These are phyloP conservation scores for Cynopterus brachyotis DNA, from an alignment of 2,113 vertebrate species.

Conservation along the genomic window DNA sequence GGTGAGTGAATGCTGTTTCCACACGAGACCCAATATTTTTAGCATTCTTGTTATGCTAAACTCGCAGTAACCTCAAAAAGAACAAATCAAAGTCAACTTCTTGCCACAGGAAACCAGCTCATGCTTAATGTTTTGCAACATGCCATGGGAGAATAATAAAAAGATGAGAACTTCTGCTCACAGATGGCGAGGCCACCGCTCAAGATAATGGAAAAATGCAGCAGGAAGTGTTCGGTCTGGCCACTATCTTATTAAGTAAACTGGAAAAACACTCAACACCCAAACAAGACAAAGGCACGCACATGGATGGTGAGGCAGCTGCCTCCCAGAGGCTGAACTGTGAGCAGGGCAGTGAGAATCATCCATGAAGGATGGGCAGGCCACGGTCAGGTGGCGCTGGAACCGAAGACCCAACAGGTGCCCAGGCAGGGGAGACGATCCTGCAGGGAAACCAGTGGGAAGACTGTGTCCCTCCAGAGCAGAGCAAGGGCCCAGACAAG, in stretches of 20 bases:
- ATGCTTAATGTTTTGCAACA: constrained; percentile 73
- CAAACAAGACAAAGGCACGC: neutral
- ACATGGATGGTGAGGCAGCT: neutral
- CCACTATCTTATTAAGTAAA: constrained; percentile 49
- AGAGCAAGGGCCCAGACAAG: neutral
- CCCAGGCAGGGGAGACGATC: neutral
- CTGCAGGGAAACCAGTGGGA: too few relatives aligned
- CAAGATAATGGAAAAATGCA: constrained; percentile 65
- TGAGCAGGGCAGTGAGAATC: neutral
- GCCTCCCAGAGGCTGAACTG: neutral
- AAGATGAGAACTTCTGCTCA: constrained; percentile 62
- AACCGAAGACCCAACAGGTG: neutral
- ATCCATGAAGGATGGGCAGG: neutral
- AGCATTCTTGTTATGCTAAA: constrained; percentile 73
- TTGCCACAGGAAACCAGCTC: constrained; percentile 78
- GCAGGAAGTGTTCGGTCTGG: constrained; percentile 56
- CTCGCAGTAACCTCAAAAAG: constrained; percentile 73
- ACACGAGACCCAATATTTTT: constrained; percentile 68
- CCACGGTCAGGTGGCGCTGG: neutral
- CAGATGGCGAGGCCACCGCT: constrained; percentile 40
- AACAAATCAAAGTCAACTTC: constrained; percentile 77
- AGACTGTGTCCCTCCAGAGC: neutral
- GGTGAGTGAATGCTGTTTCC: constrained; percentile 64
- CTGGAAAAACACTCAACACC: constrained; percentile 67
- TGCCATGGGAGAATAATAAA: constrained; percentile 71